Conservation (phyloP, 2,113 vertebrate species). For the Cebus imitator region DNA sequence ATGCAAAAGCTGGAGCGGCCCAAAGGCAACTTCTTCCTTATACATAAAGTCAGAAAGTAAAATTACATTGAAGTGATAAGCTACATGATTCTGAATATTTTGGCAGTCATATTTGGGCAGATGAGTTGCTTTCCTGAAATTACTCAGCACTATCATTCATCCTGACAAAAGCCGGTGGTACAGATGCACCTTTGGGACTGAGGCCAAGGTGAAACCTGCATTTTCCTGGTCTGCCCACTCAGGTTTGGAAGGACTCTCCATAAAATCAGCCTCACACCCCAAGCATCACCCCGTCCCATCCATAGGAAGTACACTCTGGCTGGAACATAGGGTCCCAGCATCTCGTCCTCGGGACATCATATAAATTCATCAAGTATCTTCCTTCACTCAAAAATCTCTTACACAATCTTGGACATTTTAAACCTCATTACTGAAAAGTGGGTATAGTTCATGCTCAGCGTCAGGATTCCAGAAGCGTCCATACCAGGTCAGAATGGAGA, state of each 20-base stretch:
- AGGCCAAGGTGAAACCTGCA: neutral
- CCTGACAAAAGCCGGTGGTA: conserved; percentile 28
- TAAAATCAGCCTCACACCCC: neutral
- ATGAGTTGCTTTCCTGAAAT: conserved; percentile 51
- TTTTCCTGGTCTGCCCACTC: neutral
- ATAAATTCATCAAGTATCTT: neutral
- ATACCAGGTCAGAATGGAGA: neutral
- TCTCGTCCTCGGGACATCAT: neutral
- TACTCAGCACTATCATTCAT: neutral
- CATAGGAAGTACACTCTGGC: neutral
- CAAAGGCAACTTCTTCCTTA: neutral
- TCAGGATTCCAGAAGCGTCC: conserved; percentile 18
- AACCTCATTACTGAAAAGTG: neutral
- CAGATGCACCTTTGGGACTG: conserved; percentile 51
- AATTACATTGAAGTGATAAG: conserved; percentile 14
- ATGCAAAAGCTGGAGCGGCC: neutral
- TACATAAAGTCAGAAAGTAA: neutral
- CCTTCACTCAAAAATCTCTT: neutral
- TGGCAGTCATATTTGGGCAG: conserved; percentile 58
- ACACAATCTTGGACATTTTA: neutral
- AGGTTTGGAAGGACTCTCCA: neutral
- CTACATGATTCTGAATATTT: conserved; percentile 8
- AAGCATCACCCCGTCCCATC: neutral
- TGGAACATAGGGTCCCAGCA: neutral
- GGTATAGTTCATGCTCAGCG: neutral